These are phyloP conservation scores for Ceratina australensis DNA, from an alignment of 1,140 invertebrate genomes.

Conservation along the genomic window DNA sequence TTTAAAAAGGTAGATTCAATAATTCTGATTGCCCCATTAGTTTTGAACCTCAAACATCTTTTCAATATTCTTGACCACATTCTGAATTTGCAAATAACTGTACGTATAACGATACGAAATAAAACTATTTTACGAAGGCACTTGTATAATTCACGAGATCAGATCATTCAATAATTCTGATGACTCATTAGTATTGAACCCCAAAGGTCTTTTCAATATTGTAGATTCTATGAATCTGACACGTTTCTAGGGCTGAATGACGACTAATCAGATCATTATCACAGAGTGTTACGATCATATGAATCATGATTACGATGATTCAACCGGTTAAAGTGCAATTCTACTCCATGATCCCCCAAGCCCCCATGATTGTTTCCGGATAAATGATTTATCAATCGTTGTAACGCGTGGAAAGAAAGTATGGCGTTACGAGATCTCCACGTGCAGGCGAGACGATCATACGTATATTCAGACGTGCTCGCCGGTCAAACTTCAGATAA, in stretches of 20 bases:
- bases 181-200: no score
- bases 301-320: background rate
- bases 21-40: no score
- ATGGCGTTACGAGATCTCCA: background rate
- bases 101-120: no score
- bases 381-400: slow-evolving; percentile 15
- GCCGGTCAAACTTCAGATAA: background rate
- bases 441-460: background rate
- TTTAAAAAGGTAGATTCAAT: no score
- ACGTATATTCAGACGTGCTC: background rate
- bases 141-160: no score
- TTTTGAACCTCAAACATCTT: no score
- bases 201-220: no score
- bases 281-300: background rate
- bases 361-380: slow-evolving; percentile 18
- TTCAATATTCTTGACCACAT: background rate
- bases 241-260: no score
- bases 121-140: no score
- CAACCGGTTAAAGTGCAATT: background rate
- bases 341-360: background rate
- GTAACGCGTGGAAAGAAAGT: no score
- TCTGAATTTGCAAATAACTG: background rate
- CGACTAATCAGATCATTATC: background rate
- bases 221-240: no score
- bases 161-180: no score